Percentiles rank a stretch among this genome's conserved stretches.
Conservation (phyloP, 1,140 invertebrate genomes). For the Aporrectodea caliginosa region DNA sequence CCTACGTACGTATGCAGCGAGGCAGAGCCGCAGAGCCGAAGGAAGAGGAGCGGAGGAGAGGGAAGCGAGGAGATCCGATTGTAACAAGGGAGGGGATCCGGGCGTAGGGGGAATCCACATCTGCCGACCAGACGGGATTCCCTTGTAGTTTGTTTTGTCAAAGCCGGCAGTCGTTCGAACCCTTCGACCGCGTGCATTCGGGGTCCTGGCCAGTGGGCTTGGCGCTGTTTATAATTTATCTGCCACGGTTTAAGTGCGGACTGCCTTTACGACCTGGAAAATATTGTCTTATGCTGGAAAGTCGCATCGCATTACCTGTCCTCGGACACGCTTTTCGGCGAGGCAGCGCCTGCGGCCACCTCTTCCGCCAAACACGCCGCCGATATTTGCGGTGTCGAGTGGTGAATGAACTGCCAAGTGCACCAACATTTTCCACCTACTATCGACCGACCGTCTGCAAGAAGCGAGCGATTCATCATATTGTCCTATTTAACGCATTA, state of each 20-base stretch:
- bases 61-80: neutral
- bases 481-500: no score
- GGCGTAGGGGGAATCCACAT: neutral
- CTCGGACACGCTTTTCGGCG: neutral
- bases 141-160: constrained; percentile 2
- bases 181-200: neutral
- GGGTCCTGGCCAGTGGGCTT: no score
- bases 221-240: neutral
- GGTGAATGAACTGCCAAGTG: no score
- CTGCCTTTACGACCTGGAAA: neutral
- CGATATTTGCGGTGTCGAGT: no score
- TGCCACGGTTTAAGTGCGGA: neutral
- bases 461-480: no score
- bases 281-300: constrained; percentile 3
- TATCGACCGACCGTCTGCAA: no score
- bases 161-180: neutral
- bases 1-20: no score
- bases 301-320: neutral
- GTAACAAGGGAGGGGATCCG: neutral
- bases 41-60: neutral
- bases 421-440: no score
- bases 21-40: neutral
- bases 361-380: no score
- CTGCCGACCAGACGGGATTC: neutral
- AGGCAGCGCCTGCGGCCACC: no score